Conservation (phyloP, 2,113 vertebrate species). For the Astur gentilis region DNA sequence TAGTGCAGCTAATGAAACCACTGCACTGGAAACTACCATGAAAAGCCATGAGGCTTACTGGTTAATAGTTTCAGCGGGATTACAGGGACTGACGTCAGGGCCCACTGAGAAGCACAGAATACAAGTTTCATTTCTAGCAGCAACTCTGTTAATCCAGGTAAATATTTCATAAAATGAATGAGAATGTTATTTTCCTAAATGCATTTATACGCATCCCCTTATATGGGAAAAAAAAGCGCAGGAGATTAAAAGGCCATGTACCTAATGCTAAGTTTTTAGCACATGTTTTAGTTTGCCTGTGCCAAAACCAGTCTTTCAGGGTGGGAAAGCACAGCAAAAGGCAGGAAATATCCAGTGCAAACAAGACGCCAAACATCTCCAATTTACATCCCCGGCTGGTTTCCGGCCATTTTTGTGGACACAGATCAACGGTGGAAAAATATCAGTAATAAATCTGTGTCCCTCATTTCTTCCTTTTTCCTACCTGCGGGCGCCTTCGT, state of each 20-base stretch:
- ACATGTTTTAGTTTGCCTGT: background rate
- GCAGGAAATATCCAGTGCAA: constrained; percentile 32
- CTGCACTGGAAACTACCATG: background rate
- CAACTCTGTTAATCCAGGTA: background rate
- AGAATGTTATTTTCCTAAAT: background rate
- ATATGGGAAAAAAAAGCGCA: background rate
- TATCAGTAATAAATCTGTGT: background rate
- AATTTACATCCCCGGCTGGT: constrained; percentile 22
- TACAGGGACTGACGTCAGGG: background rate
- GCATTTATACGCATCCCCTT: background rate
- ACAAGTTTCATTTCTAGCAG: background rate
- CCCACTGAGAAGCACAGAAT: background rate
- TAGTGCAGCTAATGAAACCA: background rate
- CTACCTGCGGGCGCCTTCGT: background rate
- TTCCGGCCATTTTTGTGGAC: constrained; percentile 31
- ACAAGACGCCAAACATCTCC: background rate
- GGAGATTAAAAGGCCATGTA: background rate
- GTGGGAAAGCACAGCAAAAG: constrained; percentile 18
- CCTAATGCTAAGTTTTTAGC: background rate
- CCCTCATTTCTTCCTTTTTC: background rate
- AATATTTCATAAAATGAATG: background rate
- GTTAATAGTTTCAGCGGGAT: background rate
- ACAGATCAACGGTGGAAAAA: background rate
- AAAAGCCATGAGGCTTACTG: background rate
- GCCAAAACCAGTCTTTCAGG: background rate